phyloP scores from a whole-genome alignment of 2,113 vertebrate genomes.

The Microtus ochrogaster region DNA sequence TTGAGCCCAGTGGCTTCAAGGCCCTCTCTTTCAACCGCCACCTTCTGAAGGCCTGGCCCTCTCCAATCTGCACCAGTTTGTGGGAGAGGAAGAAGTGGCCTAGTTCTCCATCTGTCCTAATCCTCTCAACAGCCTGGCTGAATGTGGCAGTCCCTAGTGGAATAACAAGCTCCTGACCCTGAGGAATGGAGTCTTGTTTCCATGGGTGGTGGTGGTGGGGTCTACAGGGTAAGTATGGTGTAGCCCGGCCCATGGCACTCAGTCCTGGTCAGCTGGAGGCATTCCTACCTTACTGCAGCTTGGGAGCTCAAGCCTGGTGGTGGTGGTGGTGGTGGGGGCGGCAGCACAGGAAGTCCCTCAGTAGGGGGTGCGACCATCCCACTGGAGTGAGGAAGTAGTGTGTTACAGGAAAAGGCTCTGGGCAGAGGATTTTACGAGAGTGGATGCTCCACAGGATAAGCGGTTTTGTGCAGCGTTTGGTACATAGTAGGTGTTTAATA shows the following conservation, averaged over 20 bases:
- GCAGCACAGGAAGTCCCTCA: neutral
- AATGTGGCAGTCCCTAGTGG: neutral
- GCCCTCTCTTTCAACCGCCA: neutral
- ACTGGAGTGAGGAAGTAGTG: neutral
- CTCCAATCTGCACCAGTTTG: neutral
- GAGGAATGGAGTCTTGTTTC: neutral
- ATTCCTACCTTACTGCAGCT: too few species aligned
- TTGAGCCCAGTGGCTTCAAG: neutral
- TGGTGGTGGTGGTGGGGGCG: neutral
- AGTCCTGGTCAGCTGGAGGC: neutral
- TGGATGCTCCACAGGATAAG: neutral
- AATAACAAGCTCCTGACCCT: neutral
- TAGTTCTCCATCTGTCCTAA: neutral
- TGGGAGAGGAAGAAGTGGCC: neutral
- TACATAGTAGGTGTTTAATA: conserved; percentile 18
- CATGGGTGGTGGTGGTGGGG: neutral
- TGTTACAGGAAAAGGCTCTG: neutral
- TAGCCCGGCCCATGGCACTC: neutral
- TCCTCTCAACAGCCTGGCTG: neutral
- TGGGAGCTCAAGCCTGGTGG: neutral
- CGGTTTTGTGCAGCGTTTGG: neutral
- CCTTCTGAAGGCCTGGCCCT: neutral
- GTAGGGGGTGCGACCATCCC: neutral
- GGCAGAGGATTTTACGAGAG: conserved; percentile 33
- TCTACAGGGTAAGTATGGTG: neutral